These are phyloP conservation scores for Collichthys lucidus DNA, from an alignment of 2,113 vertebrate species.

Conservation along the genomic window DNA sequence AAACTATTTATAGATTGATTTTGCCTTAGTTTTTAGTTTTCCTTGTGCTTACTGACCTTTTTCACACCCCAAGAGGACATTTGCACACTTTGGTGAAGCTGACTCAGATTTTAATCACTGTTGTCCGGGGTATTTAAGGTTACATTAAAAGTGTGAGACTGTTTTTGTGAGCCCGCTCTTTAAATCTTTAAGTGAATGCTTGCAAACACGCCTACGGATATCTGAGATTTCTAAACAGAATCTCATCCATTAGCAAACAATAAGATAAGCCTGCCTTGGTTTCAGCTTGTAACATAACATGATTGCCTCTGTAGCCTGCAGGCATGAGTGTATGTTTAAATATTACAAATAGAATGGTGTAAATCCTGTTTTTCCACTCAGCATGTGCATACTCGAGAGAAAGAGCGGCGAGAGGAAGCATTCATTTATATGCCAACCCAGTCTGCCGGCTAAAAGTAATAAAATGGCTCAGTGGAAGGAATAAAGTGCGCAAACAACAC, in stretches of 20 bases:
- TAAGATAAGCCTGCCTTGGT: not conserved
- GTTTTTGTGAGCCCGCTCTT: not conserved
- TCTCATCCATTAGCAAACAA: constrained; percentile 34
- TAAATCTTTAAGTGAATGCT: not conserved
- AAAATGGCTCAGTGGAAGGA: constrained; percentile 17
- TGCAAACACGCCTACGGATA: constrained; percentile 6
- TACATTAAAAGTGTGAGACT: not conserved
- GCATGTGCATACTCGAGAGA: not conserved
- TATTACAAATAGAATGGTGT: constrained; percentile 4
- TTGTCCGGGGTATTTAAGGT: not conserved
- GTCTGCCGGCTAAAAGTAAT: constrained; percentile 3
- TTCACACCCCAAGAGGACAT: constrained; percentile 31
- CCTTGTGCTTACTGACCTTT: constrained; percentile 31
- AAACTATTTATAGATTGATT: no score
- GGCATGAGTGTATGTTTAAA: constrained; percentile 34
- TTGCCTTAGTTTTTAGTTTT: not conserved
- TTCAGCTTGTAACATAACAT: constrained; percentile 22
- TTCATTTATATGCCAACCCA: constrained; percentile 9
- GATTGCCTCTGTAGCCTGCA: constrained; percentile 20
- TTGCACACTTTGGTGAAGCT: constrained; percentile 15
- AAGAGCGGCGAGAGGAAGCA: not conserved
- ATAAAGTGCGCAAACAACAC: constrained; percentile 2
- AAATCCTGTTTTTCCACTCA: constrained; percentile 8
- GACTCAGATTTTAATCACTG: not conserved
- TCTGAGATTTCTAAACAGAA: constrained; percentile 35